These are phyloP conservation scores for Epinotia demarniana DNA, from an alignment of 2,888 invertebrate genomes.

Conservation along the genomic window DNA sequence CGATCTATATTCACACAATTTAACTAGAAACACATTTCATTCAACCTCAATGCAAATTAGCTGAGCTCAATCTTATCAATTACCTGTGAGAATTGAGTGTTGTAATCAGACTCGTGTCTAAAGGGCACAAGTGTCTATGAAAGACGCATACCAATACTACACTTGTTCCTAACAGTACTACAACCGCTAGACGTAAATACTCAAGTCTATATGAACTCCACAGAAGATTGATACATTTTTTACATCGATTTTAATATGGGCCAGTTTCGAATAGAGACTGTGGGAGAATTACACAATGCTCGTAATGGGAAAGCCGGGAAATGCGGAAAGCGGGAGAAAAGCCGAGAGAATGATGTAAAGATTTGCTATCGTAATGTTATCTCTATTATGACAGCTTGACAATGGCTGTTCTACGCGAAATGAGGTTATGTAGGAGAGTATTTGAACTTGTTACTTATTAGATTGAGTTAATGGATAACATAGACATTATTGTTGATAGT, in stretches of 20 bases:
- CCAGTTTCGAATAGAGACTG: conserved; percentile 59
- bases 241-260: conserved; percentile 48
- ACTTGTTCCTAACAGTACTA: neutral
- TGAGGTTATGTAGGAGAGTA: neutral
- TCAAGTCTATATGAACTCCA: neutral
- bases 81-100: neutral
- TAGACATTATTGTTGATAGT: too few species aligned
- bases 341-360: conserved; percentile 19
- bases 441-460: neutral
- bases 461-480: neutral
- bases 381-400: conserved; percentile 15
- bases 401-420: neutral
- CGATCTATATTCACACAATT: neutral
- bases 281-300: conserved; percentile 49
- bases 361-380: conserved; percentile 22
- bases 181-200: neutral
- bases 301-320: conserved; percentile 28
- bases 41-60: neutral
- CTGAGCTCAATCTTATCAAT: conserved; percentile 8
- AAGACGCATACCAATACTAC: neutral
- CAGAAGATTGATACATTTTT: neutral
- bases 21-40: neutral
- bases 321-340: conserved; percentile 46
- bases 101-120: neutral
- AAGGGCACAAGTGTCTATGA: neutral